Conservation (phyloP, 2,797 vertebrate genomes). For the Thunnus albacares region DNA sequence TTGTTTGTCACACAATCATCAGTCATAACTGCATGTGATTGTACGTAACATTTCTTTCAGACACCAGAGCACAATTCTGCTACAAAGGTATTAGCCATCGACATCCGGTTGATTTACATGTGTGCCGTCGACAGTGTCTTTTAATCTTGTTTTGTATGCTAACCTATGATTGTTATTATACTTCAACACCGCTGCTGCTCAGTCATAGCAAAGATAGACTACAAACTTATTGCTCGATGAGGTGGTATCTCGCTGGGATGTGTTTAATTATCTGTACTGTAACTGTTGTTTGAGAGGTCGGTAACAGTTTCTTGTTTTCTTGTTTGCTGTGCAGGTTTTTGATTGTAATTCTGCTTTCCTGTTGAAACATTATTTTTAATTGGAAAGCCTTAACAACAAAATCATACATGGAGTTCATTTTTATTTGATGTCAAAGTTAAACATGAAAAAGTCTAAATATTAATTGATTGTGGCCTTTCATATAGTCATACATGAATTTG, state of each 20-base stretch:
- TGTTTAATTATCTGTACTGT: neutral
- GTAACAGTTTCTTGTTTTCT: neutral
- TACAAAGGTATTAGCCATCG: constrained; percentile 67
- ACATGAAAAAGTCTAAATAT: neutral
- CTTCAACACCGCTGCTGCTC: neutral
- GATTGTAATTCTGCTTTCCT: neutral
- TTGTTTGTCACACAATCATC: neutral
- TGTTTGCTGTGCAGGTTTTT: constrained; percentile 32
- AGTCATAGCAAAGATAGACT: neutral
- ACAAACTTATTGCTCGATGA: neutral
- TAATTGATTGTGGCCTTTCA: neutral
- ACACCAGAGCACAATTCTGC: constrained; percentile 70
- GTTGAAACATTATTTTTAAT: neutral
- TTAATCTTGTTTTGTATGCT: constrained; percentile 31
- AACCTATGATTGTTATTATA: constrained; percentile 10
- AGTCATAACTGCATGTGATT: constrained; percentile 68
- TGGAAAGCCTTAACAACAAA: constrained; percentile 1
- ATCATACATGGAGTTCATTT: neutral
- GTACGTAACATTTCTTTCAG: constrained; percentile 83
- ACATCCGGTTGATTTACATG: constrained; percentile 66
- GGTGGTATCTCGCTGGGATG: neutral
- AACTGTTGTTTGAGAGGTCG: neutral
- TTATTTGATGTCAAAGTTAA: neutral
- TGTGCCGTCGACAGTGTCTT: constrained; percentile 58
- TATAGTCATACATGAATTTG: neutral